phyloP scores from a whole-genome alignment of 2,888 invertebrate species.

The Neoaliturus tenellus region DNA sequence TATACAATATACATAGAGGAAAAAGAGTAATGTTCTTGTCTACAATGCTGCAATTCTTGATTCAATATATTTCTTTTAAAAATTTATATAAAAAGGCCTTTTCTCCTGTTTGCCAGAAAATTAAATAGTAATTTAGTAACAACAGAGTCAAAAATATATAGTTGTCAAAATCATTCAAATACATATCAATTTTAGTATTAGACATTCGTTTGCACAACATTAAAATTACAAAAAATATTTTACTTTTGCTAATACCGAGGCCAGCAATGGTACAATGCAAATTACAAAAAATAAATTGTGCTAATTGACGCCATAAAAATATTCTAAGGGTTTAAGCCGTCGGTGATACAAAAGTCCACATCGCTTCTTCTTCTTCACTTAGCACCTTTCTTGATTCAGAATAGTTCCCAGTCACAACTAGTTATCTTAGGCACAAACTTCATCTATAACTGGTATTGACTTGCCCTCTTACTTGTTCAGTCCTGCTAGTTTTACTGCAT shows the following conservation, averaged over 20 bases:
- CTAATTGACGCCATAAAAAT: constrained; percentile 23
- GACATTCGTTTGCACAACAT: not conserved
- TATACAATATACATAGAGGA: not conserved
- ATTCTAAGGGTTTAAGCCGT: not conserved
- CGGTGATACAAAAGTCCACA: not conserved
- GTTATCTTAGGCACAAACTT: constrained; percentile 13
- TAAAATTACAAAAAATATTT: constrained; percentile 17
- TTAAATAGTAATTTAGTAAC: not conserved
- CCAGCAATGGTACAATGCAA: not conserved
- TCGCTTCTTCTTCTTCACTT: not conserved
- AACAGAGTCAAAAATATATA: not conserved
- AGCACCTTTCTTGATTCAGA: constrained; percentile 30
- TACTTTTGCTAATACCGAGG: not conserved
- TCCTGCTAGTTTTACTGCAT: not conserved
- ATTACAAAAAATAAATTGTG: constrained; percentile 30
- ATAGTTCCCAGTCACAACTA: constrained; percentile 12
- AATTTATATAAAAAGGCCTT: not conserved
- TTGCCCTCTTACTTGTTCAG: not conserved
- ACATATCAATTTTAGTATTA: not conserved
- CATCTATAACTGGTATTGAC: not conserved
- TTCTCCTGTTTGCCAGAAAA: not conserved
- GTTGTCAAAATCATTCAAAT: not conserved
- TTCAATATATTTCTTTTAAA: not conserved
- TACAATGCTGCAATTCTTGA: not conserved
- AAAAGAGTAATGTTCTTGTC: not conserved